phyloP scores from a whole-genome alignment of 2,888 invertebrate genomes.

The Priocnemis perturbator region DNA sequence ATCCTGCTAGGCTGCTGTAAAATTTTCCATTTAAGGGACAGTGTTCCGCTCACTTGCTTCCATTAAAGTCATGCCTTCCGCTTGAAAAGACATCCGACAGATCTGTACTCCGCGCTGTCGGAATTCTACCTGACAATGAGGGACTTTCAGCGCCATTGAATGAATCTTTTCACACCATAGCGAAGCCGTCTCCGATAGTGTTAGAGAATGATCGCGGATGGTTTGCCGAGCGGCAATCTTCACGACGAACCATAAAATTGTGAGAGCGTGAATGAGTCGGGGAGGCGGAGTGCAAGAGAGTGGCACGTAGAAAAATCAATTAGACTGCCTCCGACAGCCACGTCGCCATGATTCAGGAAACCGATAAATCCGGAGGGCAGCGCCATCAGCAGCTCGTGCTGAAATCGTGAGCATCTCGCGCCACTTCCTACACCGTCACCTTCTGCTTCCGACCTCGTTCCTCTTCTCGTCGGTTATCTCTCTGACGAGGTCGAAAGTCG shows the following conservation, averaged over 20 bases:
- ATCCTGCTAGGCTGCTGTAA: too few species aligned
- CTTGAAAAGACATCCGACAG: too few species aligned
- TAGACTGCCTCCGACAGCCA: constrained; percentile 61
- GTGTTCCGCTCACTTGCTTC: too few species aligned
- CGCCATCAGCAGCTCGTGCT: constrained; percentile 52
- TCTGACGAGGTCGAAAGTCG: constrained; percentile 17
- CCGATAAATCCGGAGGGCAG: constrained; percentile 59
- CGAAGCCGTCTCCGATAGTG: constrained; percentile 34
- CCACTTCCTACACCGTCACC: too few species aligned
- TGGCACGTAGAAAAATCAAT: constrained; percentile 63
- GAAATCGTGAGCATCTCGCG: constrained; percentile 5
- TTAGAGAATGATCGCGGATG: constrained; percentile 34
- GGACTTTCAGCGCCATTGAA: too few species aligned
- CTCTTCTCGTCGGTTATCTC: too few species aligned
- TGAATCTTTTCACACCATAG: constrained; percentile 13
- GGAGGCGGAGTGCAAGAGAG: background rate
- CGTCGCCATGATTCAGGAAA: constrained; percentile 64
- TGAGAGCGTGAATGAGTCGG: constrained; percentile 34
- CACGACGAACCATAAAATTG: constrained; percentile 54
- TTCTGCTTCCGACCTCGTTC: too few species aligned
- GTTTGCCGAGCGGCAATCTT: constrained; percentile 45
- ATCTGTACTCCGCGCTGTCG: too few species aligned
- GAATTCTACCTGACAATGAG: too few species aligned
- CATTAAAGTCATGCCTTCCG: too few species aligned
- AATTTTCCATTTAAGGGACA: too few species aligned